Conservation (phyloP, 2,888 invertebrate species). For the Tuberolachnus salignus region DNA sequence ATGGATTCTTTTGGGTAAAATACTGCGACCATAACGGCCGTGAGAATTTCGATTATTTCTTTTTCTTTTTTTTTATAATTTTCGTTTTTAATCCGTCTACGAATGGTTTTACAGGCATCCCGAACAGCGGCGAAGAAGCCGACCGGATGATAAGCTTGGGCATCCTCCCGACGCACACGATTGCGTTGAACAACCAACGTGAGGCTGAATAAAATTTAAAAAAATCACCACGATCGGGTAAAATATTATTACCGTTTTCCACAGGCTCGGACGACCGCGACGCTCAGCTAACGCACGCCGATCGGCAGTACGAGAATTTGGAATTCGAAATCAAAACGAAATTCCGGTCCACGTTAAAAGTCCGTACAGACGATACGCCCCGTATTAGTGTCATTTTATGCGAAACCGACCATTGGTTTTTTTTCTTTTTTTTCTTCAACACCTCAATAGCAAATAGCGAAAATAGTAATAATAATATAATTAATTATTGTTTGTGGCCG, state of each 20-base stretch:
- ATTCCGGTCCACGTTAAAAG: constrained; percentile 27
- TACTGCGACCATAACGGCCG: not conserved
- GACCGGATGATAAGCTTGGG: constrained; percentile 34
- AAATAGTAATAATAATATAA: too few relatives aligned
- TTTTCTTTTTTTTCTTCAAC: too few relatives aligned
- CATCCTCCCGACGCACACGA: constrained; percentile 33
- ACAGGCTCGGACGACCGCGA: not conserved
- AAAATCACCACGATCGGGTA: not conserved
- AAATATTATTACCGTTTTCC: not conserved
- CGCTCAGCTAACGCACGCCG: not conserved
- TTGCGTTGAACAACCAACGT: constrained; percentile 5
- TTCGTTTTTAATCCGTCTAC: not conserved
- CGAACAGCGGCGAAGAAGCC: constrained; percentile 28
- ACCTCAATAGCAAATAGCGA: too few relatives aligned
- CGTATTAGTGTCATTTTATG: not conserved
- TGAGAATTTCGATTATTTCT: not conserved
- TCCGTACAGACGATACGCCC: not conserved
- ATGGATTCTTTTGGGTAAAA: constrained; percentile 44
- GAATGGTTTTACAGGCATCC: constrained; percentile 2
- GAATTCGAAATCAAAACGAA: constrained; percentile 30
- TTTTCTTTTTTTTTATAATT: too few relatives aligned
- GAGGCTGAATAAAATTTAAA: not conserved
- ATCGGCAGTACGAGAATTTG: not conserved
- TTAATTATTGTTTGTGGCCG: not conserved
- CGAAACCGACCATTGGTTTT: too few relatives aligned